Evolutionary conservation across 2,888 invertebrate genomes (phyloP).

Genomic region (Lasius fuliginosus): DNA sequence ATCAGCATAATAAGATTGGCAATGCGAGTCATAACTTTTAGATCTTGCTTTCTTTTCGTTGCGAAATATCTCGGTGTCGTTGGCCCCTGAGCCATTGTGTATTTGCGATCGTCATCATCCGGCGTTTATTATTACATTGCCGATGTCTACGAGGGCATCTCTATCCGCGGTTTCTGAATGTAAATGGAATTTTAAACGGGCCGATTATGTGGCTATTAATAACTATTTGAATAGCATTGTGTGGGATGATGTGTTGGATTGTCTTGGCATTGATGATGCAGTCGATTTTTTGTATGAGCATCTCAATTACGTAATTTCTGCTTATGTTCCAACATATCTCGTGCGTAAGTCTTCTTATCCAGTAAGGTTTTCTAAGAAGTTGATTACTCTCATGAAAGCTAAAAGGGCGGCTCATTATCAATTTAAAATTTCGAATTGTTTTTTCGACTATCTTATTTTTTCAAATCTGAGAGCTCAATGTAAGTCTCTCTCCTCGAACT

Average conservation of each 20-base stretch:
- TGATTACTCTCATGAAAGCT: neutral
- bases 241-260: neutral
- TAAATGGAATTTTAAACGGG: neutral
- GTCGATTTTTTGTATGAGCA: neutral
- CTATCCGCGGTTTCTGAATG: neutral
- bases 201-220: conserved; percentile 13
- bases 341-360: neutral
- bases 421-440: neutral
- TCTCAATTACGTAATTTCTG: neutral
- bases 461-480: neutral
- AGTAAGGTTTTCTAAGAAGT: neutral
- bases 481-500: neutral
- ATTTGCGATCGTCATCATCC: neutral
- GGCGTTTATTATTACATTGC: neutral
- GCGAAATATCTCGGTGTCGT: neutral
- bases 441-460: neutral
- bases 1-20: neutral
- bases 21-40: neutral
- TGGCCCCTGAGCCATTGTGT: neutral
- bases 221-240: neutral
- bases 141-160: too few relatives aligned
- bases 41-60: conserved; percentile 26
- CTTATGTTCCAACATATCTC: neutral
- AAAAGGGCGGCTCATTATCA: neutral
- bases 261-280: neutral